phyloP scores from a whole-genome alignment of 2,797 vertebrate genomes.

The Carcharodon carcharias region DNA sequence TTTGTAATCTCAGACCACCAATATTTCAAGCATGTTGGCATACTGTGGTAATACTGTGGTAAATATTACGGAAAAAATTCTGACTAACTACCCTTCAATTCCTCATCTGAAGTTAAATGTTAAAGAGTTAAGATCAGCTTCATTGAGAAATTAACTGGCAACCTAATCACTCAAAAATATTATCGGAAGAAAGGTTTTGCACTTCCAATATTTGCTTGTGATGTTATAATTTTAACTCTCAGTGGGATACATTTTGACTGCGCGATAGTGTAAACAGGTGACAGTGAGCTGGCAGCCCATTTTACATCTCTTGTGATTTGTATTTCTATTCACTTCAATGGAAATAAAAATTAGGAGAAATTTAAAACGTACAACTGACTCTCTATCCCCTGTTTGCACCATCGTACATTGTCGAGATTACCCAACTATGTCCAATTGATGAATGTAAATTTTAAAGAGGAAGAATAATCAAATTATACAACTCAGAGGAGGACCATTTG shows the following conservation, averaged over 20 bases:
- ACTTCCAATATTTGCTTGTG: no score
- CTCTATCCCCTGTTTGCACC: no score
- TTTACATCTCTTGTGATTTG: neutral
- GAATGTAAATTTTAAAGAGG: neutral
- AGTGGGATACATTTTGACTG: neutral
- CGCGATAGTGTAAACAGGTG: neutral
- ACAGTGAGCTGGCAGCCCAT: neutral
- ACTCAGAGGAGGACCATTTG: no score
- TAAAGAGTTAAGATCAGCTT: neutral
- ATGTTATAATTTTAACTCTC: neutral
- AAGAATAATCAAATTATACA: neutral
- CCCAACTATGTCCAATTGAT: neutral
- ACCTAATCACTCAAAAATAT: neutral
- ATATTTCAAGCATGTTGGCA: neutral
- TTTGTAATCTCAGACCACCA: neutral
- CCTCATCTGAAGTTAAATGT: neutral
- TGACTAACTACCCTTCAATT: neutral
- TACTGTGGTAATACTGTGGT: neutral
- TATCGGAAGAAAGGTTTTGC: no score
- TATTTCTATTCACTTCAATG: neutral
- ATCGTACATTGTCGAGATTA: neutral
- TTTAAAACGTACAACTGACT: no score
- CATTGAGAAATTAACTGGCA: neutral
- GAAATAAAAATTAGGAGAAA: no score
- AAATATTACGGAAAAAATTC: neutral